Percentiles rank a stretch among this genome's conserved stretches.
These are phyloP conservation scores for Ochlodes sylvanus DNA, from an alignment of 2,888 invertebrate species.

Conservation along the genomic window DNA sequence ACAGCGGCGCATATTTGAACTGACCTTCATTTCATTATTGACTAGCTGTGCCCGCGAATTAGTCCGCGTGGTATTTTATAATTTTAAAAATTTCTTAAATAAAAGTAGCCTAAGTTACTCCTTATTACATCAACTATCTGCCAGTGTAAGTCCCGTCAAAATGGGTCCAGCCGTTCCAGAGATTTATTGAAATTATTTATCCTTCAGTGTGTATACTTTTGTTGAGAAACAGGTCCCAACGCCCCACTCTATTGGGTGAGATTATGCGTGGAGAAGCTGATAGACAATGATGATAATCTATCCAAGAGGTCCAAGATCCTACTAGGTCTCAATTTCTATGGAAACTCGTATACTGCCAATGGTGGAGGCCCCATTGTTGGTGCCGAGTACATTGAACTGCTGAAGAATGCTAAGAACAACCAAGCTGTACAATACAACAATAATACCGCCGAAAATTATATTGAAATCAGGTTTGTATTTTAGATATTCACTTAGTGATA, in stretches of 20 bases:
- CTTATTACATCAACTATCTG: too few species aligned
- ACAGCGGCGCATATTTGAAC: too few species aligned
- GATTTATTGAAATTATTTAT: too few species aligned
- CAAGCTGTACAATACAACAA: constrained; percentile 91
- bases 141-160: too few species aligned
- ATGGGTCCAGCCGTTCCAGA: too few species aligned
- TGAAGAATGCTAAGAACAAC: constrained; percentile 89
- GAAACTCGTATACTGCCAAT: constrained; percentile 92
- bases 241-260: constrained; percentile 94
- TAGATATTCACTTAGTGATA: neutral
- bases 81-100: too few species aligned
- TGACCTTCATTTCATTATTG: too few species aligned
- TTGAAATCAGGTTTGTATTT: constrained; percentile 89
- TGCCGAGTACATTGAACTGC: constrained; percentile 90
- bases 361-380: constrained; percentile 94
- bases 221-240: constrained; percentile 89
- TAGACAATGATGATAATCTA: constrained; percentile 84
- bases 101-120: too few species aligned
- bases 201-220: constrained; percentile 5
- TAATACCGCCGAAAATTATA: constrained; percentile 92
- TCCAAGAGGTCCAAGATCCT: constrained; percentile 91
- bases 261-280: constrained; percentile 90
- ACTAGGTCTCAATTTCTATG: constrained; percentile 97
- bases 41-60: too few species aligned
- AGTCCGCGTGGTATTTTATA: too few species aligned